phyloP scores from a whole-genome alignment of 2,888 invertebrate species.

The Melikaiella ostensackeni region DNA sequence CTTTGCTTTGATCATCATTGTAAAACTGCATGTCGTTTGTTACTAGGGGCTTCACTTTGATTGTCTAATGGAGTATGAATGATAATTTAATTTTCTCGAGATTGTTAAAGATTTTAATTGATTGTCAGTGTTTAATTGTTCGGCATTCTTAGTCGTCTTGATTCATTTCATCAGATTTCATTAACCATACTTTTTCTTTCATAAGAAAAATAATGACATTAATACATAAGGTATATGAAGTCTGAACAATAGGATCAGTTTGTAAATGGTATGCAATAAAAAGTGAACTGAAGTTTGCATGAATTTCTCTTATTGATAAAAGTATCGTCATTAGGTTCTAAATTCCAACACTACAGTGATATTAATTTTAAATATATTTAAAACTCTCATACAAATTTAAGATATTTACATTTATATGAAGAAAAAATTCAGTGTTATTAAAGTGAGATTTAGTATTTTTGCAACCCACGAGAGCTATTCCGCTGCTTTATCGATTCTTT shows the following conservation, averaged over 20 bases:
- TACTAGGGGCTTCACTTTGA: not conserved
- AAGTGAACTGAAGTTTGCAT: not conserved
- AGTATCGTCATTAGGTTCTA: not conserved
- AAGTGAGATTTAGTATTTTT: not conserved
- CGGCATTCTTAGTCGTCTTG: not conserved
- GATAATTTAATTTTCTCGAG: not conserved
- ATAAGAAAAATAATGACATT: too few species aligned
- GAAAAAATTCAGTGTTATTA: not conserved
- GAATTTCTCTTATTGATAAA: not conserved
- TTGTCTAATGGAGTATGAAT: not conserved
- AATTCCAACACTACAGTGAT: not conserved
- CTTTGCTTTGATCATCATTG: not conserved
- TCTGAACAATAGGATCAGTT: not conserved
- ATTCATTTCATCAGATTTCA: too few species aligned
- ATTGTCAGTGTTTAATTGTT: not conserved
- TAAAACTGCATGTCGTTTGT: slow-evolving; percentile 16
- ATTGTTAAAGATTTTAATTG: not conserved
- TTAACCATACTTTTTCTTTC: too few species aligned
- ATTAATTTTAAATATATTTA: not conserved
- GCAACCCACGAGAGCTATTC: slow-evolving; percentile 55
- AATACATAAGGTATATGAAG: too few species aligned
- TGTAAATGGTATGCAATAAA: not conserved
- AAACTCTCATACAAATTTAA: not conserved
- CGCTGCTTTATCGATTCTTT: slow-evolving; percentile 55
- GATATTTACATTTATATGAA: not conserved